These are phyloP conservation scores for Butastur rufipennis DNA, from an alignment of 2,113 vertebrate genomes.

Conservation along the genomic window DNA sequence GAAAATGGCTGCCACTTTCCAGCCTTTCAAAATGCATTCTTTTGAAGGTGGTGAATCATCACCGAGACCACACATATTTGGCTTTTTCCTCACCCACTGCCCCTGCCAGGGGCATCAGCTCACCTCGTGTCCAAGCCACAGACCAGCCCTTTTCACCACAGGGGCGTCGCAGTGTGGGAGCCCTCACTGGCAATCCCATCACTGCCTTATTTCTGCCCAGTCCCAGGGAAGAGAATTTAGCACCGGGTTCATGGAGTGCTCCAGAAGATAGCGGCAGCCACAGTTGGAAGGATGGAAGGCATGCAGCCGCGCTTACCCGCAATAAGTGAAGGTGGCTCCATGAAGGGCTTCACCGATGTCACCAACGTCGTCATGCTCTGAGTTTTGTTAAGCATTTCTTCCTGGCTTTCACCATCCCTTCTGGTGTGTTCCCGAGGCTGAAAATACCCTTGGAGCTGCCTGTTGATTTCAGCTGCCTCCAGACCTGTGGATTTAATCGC, in stretches of 20 bases:
- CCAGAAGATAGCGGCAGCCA: background rate
- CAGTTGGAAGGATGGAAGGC: background rate
- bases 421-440: background rate
- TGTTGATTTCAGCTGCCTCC: constrained; percentile 15
- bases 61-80: rapidly evolving
- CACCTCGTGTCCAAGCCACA: rapidly evolving
- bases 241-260: rapidly evolving
- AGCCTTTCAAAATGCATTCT: background rate
- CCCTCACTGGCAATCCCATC: background rate
- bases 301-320: background rate
- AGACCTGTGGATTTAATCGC: constrained; percentile 66
- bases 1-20: background rate
- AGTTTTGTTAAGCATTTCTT: background rate
- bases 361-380: background rate
- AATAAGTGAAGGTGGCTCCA: background rate
- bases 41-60: background rate
- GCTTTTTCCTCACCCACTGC: background rate
- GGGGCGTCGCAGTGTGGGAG: rapidly evolving
- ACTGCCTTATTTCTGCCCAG: background rate
- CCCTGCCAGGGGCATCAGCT: background rate
- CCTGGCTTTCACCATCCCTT: background rate
- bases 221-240: background rate
- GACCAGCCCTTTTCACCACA: background rate
- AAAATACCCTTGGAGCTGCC: background rate
- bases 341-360: background rate